These are phyloP conservation scores for Styela plicata DNA, from an alignment of 23 tunicate genomes.

Conservation along the genomic window DNA sequence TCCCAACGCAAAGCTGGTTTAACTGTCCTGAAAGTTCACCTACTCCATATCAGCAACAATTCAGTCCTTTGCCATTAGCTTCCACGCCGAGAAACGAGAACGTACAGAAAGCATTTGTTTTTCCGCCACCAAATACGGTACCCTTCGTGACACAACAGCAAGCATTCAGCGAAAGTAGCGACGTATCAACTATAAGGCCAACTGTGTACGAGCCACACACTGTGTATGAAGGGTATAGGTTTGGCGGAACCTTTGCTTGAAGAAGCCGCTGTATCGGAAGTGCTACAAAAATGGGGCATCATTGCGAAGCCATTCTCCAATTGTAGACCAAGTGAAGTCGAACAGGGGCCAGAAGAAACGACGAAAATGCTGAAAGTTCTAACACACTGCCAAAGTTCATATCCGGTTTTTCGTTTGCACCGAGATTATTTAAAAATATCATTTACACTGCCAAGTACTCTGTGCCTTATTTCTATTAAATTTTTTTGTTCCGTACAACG, in stretches of 20 bases:
- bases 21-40: background rate
- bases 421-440: background rate
- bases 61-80: background rate
- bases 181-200: background rate
- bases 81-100: constrained; percentile 9
- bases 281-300: too few species aligned
- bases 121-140: background rate
- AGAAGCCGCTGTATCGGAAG: too few species aligned
- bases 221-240: background rate
- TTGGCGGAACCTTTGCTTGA: background rate
- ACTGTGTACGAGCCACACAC: background rate
- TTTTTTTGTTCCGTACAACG: background rate
- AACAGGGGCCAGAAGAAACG: background rate
- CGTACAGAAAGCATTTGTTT: background rate
- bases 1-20: background rate
- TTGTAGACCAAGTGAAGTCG: background rate
- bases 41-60: background rate
- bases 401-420: background rate
- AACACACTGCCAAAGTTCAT: background rate
- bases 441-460: background rate
- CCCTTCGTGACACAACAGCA: background rate
- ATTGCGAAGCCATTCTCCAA: too few species aligned
- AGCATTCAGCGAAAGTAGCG: background rate
- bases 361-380: too few species aligned
- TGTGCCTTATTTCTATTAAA: background rate